These are phyloP conservation scores for Dicrurus megarhynchus DNA, from an alignment of 2,113 vertebrate genomes.

Conservation along the genomic window DNA sequence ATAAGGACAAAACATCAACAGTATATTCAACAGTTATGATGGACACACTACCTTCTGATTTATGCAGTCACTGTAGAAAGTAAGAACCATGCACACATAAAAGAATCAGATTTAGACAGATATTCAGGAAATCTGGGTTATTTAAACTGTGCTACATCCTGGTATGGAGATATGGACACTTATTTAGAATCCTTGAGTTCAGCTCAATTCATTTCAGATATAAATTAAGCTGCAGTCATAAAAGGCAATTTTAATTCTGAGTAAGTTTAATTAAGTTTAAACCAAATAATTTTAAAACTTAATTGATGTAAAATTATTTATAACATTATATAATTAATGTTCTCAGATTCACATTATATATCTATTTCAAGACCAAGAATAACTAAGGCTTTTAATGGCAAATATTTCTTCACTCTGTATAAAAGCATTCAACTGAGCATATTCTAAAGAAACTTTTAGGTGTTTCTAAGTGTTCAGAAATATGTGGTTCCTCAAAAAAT, in stretches of 20 bases:
- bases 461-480: not conserved
- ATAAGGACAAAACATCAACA: not conserved
- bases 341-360: not conserved
- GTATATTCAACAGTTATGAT: not conserved
- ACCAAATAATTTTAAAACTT: not conserved
- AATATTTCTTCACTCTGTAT: not conserved
- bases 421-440: not conserved
- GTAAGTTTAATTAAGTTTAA: conserved; percentile 38
- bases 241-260: conserved; percentile 24
- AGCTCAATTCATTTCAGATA: not conserved
- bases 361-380: not conserved
- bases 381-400: not conserved
- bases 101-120: not conserved
- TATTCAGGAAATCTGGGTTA: not conserved
- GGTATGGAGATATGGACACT: not conserved
- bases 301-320: not conserved
- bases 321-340: not conserved
- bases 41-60: not conserved
- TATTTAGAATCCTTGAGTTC: not conserved
- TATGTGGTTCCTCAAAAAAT: not conserved
- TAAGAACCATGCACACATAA: not conserved
- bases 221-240: not conserved
- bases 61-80: not conserved
- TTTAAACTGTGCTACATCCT: not conserved
- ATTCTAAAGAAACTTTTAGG: not conserved